phyloP scores from a whole-genome alignment of 92 coral and sea anemone genomes.

The Zoanthus sociatus region DNA sequence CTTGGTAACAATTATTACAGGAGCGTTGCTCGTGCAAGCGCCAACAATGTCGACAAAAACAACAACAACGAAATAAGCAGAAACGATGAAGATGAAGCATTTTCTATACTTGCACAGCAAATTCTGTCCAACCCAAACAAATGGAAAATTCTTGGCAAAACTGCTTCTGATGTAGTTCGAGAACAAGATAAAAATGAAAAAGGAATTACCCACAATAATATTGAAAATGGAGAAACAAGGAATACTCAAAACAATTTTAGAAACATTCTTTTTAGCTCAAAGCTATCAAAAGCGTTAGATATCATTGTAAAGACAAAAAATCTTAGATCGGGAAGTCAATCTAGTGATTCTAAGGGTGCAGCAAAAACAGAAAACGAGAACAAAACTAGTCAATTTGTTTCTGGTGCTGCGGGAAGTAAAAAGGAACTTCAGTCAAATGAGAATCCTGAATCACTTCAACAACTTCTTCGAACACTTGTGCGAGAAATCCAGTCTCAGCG shows the following conservation, averaged over 20 bases:
- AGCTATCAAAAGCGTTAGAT: not conserved
- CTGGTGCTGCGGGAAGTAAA: not conserved
- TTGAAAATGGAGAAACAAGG: not conserved
- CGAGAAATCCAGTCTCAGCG: conserved; percentile 15
- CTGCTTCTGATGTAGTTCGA: conserved; percentile 46
- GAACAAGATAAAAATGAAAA: conserved; percentile 30
- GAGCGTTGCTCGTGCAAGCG: not conserved
- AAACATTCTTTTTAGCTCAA: not conserved
- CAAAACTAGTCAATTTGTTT: not conserved
- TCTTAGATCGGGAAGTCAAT: not conserved
- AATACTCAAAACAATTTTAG: not conserved
- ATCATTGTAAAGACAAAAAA: not conserved
- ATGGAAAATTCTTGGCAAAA: conserved; percentile 72
- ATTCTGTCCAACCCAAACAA: conserved; percentile 11
- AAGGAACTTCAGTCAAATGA: no score
- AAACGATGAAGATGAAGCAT: not conserved
- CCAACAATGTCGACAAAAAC: not conserved
- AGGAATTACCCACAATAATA: conserved; percentile 6
- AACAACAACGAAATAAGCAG: not conserved
- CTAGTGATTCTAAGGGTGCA: not conserved
- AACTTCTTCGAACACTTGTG: conserved; percentile 27
- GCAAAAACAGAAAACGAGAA: not conserved
- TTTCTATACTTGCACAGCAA: conserved; percentile 5
- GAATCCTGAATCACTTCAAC: conserved; percentile 1
- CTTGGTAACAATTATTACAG: not conserved